A percentile compares a stretch with the other conserved stretches of the same genome.
Conservation (phyloP, 2,888 invertebrate species). For the Machimus rusticus region DNA sequence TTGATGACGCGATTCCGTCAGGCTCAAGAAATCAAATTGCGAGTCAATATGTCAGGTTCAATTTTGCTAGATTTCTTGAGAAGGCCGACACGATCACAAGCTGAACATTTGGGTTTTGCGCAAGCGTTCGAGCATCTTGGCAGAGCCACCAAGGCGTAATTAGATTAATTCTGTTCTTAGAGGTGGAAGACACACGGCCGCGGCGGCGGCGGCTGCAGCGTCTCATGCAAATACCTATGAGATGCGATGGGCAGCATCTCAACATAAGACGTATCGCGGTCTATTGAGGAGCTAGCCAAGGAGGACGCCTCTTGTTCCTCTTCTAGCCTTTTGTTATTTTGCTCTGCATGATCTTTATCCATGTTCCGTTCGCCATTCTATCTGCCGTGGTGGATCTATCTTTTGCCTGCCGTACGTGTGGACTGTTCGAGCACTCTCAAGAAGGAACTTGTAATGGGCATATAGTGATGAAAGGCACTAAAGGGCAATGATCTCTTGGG, state of each 20-base stretch:
- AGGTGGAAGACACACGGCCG: background rate
- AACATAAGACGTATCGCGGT: background rate
- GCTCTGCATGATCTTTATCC: slow-evolving; percentile 22
- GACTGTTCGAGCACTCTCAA: background rate
- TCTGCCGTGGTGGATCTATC: slow-evolving; percentile 2
- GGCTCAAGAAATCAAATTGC: slow-evolving; percentile 12
- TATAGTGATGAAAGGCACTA: slow-evolving; percentile 19
- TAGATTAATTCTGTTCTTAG: slow-evolving; percentile 21
- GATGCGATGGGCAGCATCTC: background rate
- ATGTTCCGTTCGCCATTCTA: slow-evolving; percentile 22
- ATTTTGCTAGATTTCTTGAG: background rate
- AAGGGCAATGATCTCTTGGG: slow-evolving; percentile 27
- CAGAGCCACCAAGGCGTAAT: slow-evolving; percentile 7
- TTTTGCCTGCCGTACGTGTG: background rate
- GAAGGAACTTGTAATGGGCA: slow-evolving; percentile 25
- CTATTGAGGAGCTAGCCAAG: background rate
- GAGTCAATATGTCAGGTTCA: background rate
- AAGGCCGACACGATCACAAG: background rate
- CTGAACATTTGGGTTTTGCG: background rate
- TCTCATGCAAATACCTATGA: slow-evolving; percentile 18
- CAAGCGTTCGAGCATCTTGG: background rate
- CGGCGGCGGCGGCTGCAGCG: too few species aligned
- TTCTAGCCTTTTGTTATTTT: slow-evolving; percentile 14
- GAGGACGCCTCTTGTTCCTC: background rate
- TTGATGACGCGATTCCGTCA: slow-evolving; percentile 6